Base-by-base conservation (phyloP, 1,140 invertebrate species). In the Sycophila sp. region DNA sequence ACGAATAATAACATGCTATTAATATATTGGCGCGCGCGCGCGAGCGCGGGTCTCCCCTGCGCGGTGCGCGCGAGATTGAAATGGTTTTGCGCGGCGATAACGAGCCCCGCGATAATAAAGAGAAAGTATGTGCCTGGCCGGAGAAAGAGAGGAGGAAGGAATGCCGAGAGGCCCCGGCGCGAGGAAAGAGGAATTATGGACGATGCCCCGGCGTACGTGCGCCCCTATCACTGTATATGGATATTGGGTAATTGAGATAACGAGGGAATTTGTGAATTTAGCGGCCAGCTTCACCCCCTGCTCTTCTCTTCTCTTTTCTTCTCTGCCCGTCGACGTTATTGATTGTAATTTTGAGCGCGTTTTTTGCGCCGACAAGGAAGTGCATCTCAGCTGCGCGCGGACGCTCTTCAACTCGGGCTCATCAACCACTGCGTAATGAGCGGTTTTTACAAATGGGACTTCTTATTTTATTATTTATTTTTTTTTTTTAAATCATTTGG, bases 1-100 rank as follows among this genome's bases (percentile, higher is more conserved):
- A 76, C 73, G 68, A 78, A 78, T 79, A 79, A 79, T 79, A 75
- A 79, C 75, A 79, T 79, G 77, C 76, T 76, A 77, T 79, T 79
- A 76, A 77, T 77, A 75, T 77, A 79, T 79, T 79, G 77, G 73
- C 65, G 72, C 67, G 69, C 13, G 2, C 49, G n/a, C n/a, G n/a
- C n/a, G n/a, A 24, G 51, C 51, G 8, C 28, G 10, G 10, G n/a
- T 3, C n/a, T 24, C n/a, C n/a, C 13, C 51, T 30, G 26, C 51
- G 13, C 5, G n/a, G 3, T 17, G 17, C 1, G 26, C 51, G 6
- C 5, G 10, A 17, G 11, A 55, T 30, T 4, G 51, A 55, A 30
- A n/a, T 55, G n/a, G 24, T 30, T 55, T 55, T 55, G 26, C 26
- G 24, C 13, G 13, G 7, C 26, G 26, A 24, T 30, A n/a, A 64